Evolutionary conservation across 2,888 invertebrate species (phyloP), one percentile per base, ranked within the genome.

Genomic region (Lysandra bellargus): DNA sequence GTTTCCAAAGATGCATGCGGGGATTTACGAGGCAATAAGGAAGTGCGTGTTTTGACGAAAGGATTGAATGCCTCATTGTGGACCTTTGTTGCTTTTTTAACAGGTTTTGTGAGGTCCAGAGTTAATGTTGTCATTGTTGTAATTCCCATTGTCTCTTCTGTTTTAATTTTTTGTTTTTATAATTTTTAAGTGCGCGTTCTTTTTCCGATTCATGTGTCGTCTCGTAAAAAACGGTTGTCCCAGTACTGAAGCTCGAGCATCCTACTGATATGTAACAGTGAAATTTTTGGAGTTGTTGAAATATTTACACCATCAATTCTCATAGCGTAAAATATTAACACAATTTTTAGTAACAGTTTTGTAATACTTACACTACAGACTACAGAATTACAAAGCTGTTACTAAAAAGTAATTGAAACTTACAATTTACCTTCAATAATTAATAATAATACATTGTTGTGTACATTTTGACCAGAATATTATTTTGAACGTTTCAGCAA

Each of bases 11-110:
- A 85, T 87, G 87, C 89, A 86, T 89, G 87, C 88, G 88, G 84
- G 87, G 89, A 93, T 94, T 94, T 94, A 94, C 86, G 92, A 87
- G 81, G 89, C 91, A 93, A 94, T 93, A 93, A 94, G 94, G 94
- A 94, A 94, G 91, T 93, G 90, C 90, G 88, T 85, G 87, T 92
- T 91, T 93, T 91, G 90, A 93, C 90, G 92, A 93, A 94, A 93
- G 94, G 93, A 91, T 93, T 94, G 90, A 92, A 93, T 90, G 86
- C 88, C 83, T 86, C 88, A 92, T 93, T 93, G 92, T 92, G 80
- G 82, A 85, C 87, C 87, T 90, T 90, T 90, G 88, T 90, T 87
- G 82, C 85, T 91, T 91, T 91, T 90, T 91, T 89, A 88, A 85
- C 33, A 80, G 83, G 84, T 88, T 89, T 89, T 89, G 87, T 90